phyloP scores from a whole-genome alignment of 2,888 invertebrate species.

The Adela reaumurella region DNA sequence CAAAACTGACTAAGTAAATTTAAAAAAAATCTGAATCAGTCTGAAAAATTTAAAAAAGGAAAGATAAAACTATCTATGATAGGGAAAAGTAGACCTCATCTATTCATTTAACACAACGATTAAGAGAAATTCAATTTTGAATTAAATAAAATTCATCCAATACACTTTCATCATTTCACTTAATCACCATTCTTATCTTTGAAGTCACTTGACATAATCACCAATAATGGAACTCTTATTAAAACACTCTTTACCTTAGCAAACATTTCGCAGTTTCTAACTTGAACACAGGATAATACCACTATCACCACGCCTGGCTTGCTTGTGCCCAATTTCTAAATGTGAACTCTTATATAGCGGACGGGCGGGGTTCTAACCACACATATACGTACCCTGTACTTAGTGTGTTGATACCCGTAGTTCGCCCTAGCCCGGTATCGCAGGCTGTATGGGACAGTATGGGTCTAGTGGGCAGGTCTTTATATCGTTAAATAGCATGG shows the following conservation, averaged over 20 bases:
- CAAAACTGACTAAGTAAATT: too few relatives aligned
- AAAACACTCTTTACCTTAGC: constrained; percentile 29
- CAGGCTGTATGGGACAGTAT: neutral
- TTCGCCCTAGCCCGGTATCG: neutral
- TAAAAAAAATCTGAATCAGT: too few relatives aligned
- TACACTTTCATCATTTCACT: constrained; percentile 5
- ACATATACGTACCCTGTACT: constrained; percentile 19
- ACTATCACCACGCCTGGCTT: constrained; percentile 33
- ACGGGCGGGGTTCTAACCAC: constrained; percentile 34
- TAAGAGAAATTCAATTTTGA: too few relatives aligned
- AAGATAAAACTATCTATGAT: too few relatives aligned
- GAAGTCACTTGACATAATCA: too few relatives aligned
- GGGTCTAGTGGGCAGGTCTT: neutral
- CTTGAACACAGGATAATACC: constrained; percentile 6
- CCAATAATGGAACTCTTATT: too few relatives aligned
- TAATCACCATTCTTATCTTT: constrained; percentile 6
- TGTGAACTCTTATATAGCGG: constrained; percentile 44
- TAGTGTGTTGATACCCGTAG: neutral
- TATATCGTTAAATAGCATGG: neutral
- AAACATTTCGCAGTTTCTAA: constrained; percentile 25
- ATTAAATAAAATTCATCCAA: too few relatives aligned
- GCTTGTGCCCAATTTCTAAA: constrained; percentile 45
- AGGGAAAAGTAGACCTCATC: too few relatives aligned
- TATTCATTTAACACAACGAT: too few relatives aligned
- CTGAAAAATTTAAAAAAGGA: too few relatives aligned